phyloP scores from a whole-genome alignment of 2,797 vertebrate genomes.

The Streptopelia turtur region DNA sequence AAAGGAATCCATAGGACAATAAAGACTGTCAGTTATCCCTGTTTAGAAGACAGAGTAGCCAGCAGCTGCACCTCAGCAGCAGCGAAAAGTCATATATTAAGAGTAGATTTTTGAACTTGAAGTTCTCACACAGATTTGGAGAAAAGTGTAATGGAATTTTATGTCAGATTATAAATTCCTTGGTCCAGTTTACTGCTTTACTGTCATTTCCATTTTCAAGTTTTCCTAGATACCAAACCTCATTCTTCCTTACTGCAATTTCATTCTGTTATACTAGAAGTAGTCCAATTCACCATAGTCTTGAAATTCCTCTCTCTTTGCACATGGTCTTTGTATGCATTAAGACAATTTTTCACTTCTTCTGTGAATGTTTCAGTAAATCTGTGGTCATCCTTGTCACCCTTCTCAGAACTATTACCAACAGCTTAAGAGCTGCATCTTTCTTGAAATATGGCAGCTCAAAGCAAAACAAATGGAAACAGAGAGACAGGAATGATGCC shows the following conservation, averaged over 20 bases:
- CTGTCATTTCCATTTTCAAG: neutral
- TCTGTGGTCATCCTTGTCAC: neutral
- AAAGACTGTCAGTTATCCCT: neutral
- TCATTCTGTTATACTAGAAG: neutral
- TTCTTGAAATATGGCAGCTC: neutral
- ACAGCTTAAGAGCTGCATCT: neutral
- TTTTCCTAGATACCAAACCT: neutral
- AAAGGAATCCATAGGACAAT: neutral
- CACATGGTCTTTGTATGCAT: neutral
- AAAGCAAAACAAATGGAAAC: neutral
- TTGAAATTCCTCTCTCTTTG: neutral
- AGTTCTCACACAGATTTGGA: neutral
- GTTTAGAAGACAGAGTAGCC: neutral
- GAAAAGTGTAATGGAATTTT: neutral
- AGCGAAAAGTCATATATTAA: neutral
- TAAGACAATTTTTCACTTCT: neutral
- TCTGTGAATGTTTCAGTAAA: neutral
- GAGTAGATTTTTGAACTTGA: neutral
- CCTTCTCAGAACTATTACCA: neutral
- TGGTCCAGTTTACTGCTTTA: neutral
- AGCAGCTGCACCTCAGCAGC: neutral
- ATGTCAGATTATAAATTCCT: neutral
- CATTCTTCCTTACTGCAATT: neutral
- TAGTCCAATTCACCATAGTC: neutral
- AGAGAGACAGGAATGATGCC: neutral